These are phyloP conservation scores for Hippotragus niger DNA, from an alignment of 2,113 vertebrate genomes.

Conservation along the genomic window DNA sequence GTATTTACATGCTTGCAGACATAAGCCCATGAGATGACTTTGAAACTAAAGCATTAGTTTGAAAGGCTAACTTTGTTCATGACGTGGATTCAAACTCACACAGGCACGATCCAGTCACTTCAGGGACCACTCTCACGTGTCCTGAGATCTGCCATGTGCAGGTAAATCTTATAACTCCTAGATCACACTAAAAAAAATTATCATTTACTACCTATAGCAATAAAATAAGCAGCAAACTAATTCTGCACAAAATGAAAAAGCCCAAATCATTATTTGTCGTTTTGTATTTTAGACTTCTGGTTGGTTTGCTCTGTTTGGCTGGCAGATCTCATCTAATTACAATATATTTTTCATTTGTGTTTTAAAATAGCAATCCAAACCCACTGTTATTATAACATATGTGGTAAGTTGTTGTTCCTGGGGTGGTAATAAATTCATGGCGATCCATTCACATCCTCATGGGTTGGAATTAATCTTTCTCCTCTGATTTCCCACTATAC, in stretches of 20 bases:
- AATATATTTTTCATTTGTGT: slow-evolving; percentile 66
- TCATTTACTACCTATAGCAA: not conserved
- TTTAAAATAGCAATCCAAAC: slow-evolving; percentile 53
- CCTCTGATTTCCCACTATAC: slow-evolving; percentile 62
- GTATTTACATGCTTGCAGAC: not conserved
- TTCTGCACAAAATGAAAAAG: slow-evolving; percentile 3
- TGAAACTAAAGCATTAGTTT: not conserved
- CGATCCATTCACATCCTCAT: slow-evolving; percentile 39
- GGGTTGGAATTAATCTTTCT: slow-evolving; percentile 66
- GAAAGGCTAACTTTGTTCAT: slow-evolving; percentile 11
- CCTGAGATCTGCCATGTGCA: not conserved
- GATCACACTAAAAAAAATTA: not conserved
- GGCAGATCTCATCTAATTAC: slow-evolving; percentile 59
- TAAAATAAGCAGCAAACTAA: slow-evolving; percentile 2
- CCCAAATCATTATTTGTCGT: not conserved
- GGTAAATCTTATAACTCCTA: not conserved
- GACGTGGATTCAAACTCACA: not conserved
- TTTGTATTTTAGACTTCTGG: slow-evolving; percentile 47
- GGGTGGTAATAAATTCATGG: slow-evolving; percentile 66
- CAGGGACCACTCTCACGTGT: not conserved
- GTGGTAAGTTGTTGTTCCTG: slow-evolving; percentile 55
- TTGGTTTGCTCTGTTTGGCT: slow-evolving; percentile 58
- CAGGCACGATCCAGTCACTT: not conserved
- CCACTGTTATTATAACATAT: slow-evolving; percentile 57
- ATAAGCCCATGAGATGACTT: not conserved